Evolutionary conservation across 2,113 vertebrate genomes (phyloP).

Genomic region (Anthoscopus minutus): DNA sequence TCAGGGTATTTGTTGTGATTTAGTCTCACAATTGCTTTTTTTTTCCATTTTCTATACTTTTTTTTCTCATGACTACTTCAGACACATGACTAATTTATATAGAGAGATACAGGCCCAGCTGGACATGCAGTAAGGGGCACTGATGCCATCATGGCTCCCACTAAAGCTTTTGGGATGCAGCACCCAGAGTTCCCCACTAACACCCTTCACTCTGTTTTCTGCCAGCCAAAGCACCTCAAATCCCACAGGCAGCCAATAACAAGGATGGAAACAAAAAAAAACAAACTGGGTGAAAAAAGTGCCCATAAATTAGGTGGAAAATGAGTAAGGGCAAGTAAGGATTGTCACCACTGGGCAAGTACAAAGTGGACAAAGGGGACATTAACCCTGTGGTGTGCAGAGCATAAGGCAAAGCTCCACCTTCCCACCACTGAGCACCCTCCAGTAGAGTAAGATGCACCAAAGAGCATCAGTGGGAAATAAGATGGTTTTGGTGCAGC

Average conservation of each 20-base stretch:
- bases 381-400: rapidly evolving
- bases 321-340: background rate
- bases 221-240: background rate
- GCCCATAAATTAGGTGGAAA: background rate
- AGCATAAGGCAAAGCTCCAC: background rate
- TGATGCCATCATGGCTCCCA: rapidly evolving
- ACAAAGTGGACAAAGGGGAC: background rate
- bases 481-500: background rate
- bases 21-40: background rate
- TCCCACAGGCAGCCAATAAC: background rate
- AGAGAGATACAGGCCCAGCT: background rate
- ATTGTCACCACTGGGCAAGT: background rate
- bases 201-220: background rate
- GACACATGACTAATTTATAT: background rate
- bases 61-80: background rate
- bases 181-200: background rate
- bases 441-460: background rate
- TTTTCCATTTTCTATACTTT: background rate
- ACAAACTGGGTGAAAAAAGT: background rate
- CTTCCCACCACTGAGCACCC: background rate
- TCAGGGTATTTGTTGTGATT: background rate
- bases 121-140: background rate
- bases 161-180: background rate
- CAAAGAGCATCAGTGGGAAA: background rate
- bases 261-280: background rate